A percentile compares a stretch with the other conserved stretches of the same genome.
phyloP scores from a whole-genome alignment of 2,888 invertebrate genomes.

The Dryadula phaetusa region DNA sequence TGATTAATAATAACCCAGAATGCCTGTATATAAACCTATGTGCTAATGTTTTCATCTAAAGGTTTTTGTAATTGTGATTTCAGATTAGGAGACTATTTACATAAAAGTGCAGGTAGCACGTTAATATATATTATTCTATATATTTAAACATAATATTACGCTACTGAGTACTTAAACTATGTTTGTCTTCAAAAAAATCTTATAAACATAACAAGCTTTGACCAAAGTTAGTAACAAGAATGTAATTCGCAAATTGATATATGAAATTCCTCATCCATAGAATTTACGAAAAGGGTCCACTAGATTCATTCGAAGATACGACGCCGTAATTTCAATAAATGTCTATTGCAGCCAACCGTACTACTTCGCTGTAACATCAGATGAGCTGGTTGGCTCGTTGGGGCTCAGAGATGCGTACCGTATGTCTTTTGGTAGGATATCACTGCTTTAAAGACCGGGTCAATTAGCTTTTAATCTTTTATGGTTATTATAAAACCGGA shows the following conservation, averaged over 20 bases:
- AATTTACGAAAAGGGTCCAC: conserved; percentile 50
- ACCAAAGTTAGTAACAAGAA: conserved; percentile 9
- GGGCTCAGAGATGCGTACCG: conserved; percentile 26
- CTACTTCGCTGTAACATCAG: conserved; percentile 42
- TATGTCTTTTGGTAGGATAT: conserved; percentile 8
- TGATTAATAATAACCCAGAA: too few species aligned
- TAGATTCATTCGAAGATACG: conserved; percentile 64
- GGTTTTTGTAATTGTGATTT: too few species aligned
- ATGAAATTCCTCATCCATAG: conserved; percentile 40
- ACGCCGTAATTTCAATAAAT: conserved; percentile 69
- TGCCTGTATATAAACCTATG: too few species aligned
- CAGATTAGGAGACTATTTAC: too few species aligned
- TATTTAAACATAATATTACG: too few species aligned
- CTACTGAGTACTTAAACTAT: too few species aligned
- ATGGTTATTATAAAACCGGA: neutral
- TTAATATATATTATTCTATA: too few species aligned
- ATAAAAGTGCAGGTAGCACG: too few species aligned
- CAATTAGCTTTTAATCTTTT: neutral
- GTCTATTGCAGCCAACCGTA: conserved; percentile 57
- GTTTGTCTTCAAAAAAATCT: too few species aligned
- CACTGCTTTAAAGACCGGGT: neutral
- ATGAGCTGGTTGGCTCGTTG: conserved; percentile 35
- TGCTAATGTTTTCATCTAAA: too few species aligned
- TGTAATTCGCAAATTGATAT: conserved; percentile 38
- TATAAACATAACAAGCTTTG: neutral